These are phyloP conservation scores for Cacajao melanocephalus DNA, from an alignment of 2,797 vertebrate species.

Conservation along the genomic window DNA sequence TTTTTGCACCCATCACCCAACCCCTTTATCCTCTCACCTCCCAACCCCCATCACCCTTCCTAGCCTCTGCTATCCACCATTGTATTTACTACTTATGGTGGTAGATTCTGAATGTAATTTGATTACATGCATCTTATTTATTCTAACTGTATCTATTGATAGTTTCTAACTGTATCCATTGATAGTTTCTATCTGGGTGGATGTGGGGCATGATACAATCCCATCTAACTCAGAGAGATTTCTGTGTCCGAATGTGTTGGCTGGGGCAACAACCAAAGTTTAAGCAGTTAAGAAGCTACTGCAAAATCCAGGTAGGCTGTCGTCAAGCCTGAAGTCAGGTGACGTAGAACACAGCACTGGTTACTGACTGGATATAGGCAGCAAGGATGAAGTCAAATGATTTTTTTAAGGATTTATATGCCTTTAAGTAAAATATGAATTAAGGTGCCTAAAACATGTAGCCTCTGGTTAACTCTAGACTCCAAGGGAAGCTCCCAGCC, in stretches of 20 bases:
- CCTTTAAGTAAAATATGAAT: background rate
- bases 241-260: background rate
- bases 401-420: background rate
- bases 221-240: background rate
- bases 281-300: background rate
- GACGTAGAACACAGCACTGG: background rate
- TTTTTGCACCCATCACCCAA: background rate
- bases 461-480: background rate
- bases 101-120: background rate
- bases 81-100: background rate
- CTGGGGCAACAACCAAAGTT: background rate
- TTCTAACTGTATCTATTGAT: background rate
- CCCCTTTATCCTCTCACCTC: background rate
- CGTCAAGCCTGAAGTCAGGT: background rate
- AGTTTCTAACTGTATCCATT: background rate
- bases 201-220: background rate
- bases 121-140: background rate
- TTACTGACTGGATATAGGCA: background rate
- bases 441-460: background rate
- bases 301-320: background rate
- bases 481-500: background rate
- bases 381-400: background rate
- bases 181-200: background rate
- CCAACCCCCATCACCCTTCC: background rate
- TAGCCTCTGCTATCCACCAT: background rate